These are phyloP conservation scores for Myripristis murdjan DNA, from an alignment of 2,797 vertebrate species.

Conservation along the genomic window DNA sequence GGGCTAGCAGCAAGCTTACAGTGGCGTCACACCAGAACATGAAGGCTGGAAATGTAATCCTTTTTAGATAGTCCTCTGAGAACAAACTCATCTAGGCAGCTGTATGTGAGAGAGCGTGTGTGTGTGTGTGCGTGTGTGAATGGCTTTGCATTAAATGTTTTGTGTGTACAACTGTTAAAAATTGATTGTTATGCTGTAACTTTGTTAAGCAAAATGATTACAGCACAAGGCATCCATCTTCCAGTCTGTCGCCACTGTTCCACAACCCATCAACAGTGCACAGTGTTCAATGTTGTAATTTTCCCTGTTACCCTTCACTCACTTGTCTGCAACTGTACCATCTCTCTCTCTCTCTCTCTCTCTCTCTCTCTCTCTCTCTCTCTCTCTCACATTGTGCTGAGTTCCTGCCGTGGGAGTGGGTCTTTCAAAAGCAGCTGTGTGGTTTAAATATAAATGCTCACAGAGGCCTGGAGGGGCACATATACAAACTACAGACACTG, in stretches of 20 bases:
- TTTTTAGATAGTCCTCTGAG: constrained; percentile 65
- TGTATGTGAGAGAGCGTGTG: constrained; percentile 50
- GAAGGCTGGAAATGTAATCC: constrained; percentile 72
- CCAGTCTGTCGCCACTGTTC: constrained; percentile 24
- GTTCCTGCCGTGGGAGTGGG: constrained; percentile 78
- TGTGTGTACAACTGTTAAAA: constrained; percentile 19
- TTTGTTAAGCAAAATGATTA: constrained; percentile 39
- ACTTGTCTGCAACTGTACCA: constrained; percentile 20
- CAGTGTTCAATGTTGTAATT: no score
- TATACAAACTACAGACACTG: constrained; percentile 44
- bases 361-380: constrained; percentile 21
- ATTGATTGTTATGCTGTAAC: constrained; percentile 55
- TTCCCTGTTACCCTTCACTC: constrained; percentile 23
- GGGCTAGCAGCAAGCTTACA: constrained; percentile 65
- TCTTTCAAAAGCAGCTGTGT: constrained; percentile 83
- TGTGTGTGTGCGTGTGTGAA: constrained; percentile 4
- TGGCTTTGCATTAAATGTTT: constrained; percentile 29
- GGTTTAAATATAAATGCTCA: constrained; percentile 83
- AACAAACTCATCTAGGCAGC: constrained; percentile 62
- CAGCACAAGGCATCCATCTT: constrained; percentile 24
- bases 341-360: constrained; percentile 27
- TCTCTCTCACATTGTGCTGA: constrained; percentile 68
- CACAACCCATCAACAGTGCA: constrained; percentile 15
- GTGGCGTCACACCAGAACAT: constrained; percentile 45
- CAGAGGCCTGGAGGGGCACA: constrained; percentile 43